Percentiles rank a stretch among this genome's conserved stretches.
phyloP scores from a whole-genome alignment of 2,888 invertebrate species.

The Phania funesta region DNA sequence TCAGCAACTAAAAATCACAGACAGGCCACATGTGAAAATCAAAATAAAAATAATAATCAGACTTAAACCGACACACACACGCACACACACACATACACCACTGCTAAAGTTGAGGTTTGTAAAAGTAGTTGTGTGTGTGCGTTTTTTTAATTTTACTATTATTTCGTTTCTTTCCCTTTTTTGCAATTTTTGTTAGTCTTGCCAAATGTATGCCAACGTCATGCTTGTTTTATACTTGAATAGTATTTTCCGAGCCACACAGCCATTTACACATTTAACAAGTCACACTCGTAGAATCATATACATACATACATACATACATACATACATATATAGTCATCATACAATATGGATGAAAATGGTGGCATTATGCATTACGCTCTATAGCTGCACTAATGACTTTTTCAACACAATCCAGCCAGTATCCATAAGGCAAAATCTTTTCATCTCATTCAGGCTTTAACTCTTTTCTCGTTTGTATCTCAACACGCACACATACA shows the following conservation, averaged over 20 bases:
- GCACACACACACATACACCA: neutral
- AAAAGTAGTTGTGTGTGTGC: constrained; percentile 12
- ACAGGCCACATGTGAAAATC: constrained; percentile 23
- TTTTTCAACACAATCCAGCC: constrained; percentile 61
- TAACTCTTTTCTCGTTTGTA: neutral
- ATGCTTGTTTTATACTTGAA: constrained; percentile 57
- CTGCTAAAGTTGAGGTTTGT: constrained; percentile 17
- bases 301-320: neutral
- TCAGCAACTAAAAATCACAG: constrained; percentile 61
- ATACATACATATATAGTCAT: constrained; percentile 8
- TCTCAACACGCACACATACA: neutral
- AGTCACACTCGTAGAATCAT: too few species aligned
- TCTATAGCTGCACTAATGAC: constrained; percentile 66
- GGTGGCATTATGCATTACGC: constrained; percentile 64
- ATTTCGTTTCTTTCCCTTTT: neutral
- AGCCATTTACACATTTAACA: constrained; percentile 18
- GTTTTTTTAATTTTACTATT: constrained; percentile 9
- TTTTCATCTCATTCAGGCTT: constrained; percentile 45
- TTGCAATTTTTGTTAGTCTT: constrained; percentile 18
- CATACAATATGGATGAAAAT: constrained; percentile 57
- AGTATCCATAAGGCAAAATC: constrained; percentile 52
- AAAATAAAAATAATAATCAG: neutral
- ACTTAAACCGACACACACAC: neutral
- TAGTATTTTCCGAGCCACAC: too few species aligned
- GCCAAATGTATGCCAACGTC: constrained; percentile 53